phyloP scores from a whole-genome alignment of 2,888 invertebrate species.

The Lamproptera curius region DNA sequence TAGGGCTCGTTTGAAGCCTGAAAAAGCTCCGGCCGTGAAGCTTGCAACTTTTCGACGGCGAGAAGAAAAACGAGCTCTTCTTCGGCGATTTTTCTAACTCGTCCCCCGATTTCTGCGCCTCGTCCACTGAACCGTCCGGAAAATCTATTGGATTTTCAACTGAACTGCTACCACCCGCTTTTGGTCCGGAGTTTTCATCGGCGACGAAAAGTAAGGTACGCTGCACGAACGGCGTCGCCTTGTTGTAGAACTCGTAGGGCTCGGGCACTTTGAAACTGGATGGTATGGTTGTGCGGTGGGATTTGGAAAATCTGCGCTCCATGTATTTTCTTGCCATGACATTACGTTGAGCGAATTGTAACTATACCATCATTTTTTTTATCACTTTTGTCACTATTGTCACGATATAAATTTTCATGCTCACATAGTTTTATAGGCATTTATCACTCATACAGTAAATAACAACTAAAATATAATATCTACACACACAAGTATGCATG shows the following conservation, averaged over 20 bases:
- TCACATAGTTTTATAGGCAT: too few relatives aligned
- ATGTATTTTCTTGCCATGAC: conserved; percentile 77
- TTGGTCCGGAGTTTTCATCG: conserved; percentile 66
- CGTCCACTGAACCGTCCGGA: conserved; percentile 39
- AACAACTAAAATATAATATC: too few relatives aligned
- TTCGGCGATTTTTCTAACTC: conserved; percentile 73
- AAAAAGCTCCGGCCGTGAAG: conserved; percentile 70
- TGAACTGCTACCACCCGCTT: conserved; percentile 40
- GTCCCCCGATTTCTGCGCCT: conserved; percentile 49
- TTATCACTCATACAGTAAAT: too few relatives aligned
- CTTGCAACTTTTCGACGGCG: conserved; percentile 73
- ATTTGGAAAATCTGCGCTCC: conserved; percentile 71
- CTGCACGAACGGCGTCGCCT: conserved; percentile 73
- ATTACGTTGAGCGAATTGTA: conserved; percentile 24
- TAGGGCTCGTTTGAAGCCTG: conserved; percentile 73
- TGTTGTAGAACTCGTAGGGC: conserved; percentile 69
- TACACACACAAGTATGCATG: background rate
- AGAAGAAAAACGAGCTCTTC: conserved; percentile 74
- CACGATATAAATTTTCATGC: too few relatives aligned
- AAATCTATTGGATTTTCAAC: conserved; percentile 35
- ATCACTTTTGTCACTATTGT: background rate
- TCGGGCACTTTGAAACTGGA: conserved; percentile 69
- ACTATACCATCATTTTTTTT: background rate
- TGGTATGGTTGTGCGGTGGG: conserved; percentile 68
- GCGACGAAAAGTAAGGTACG: conserved; percentile 69